These are phyloP conservation scores for Clarias macrocephalus DNA, from an alignment of 2,113 vertebrate species.

Conservation along the genomic window DNA sequence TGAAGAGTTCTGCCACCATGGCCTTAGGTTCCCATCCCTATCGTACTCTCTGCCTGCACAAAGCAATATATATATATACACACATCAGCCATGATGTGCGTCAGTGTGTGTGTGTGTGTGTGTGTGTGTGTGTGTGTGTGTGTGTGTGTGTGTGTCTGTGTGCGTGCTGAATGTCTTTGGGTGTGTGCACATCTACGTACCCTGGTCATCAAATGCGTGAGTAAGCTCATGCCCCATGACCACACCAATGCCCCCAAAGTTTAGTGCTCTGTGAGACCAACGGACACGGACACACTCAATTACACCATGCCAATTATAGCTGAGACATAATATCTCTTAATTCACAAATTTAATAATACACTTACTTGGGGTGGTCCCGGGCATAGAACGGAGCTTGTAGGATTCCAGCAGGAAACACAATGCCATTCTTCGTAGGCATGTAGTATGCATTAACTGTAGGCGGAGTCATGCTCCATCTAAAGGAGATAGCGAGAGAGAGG, in stretches of 20 bases:
- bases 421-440: conserved; percentile 96
- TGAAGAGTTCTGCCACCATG: conserved; percentile 95
- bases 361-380: conserved; percentile 90
- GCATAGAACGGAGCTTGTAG: conserved; percentile 97
- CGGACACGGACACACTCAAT: neutral
- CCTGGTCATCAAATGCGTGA: conserved; percentile 97
- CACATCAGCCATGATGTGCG: neutral
- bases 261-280: conserved; percentile 80
- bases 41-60: conserved; percentile 89
- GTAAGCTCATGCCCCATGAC: conserved; percentile 99
- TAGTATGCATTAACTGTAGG: conserved; percentile 98
- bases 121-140: neutral
- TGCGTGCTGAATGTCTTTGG: neutral
- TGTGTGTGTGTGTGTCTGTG: neutral
- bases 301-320: neutral
- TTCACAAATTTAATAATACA: conserved; percentile 53
- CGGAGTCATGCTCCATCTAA: conserved; percentile 98
- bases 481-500: neutral
- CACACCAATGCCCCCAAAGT: conserved; percentile 95
- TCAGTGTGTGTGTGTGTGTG: neutral
- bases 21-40: conserved; percentile 90
- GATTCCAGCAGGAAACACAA: conserved; percentile 96
- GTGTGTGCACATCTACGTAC: conserved; percentile 65
- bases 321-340: neutral
- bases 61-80: neutral